Conservation (phyloP, 64 coral and sea anemone species). For the Cladopsammia gracilis region DNA sequence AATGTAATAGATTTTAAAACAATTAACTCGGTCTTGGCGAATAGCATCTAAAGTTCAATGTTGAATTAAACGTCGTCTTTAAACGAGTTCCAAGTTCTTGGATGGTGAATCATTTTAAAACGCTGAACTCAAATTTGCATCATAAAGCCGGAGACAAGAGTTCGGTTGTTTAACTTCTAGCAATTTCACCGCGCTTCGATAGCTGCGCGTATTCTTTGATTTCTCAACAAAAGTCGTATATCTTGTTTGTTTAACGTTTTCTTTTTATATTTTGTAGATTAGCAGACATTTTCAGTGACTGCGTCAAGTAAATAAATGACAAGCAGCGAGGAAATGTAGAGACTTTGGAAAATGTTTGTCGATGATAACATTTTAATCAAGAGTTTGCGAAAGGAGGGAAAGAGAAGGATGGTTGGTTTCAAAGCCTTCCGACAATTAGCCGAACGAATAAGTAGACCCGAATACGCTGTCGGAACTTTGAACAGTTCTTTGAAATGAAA, state of each 20-base stretch:
- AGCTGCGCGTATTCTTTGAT: background rate
- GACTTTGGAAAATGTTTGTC: background rate
- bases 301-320: background rate
- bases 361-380: background rate
- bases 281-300: background rate
- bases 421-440: slow-evolving; percentile 52
- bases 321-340: background rate
- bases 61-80: background rate
- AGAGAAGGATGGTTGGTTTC: background rate
- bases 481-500: slow-evolving; percentile 44
- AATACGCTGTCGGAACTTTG: slow-evolving; percentile 38
- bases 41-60: background rate
- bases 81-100: background rate
- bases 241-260: slow-evolving; percentile 53
- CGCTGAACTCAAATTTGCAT: slow-evolving; percentile 15
- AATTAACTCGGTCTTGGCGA: background rate
- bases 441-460: background rate
- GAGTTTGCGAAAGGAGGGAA: background rate
- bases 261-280: slow-evolving; percentile 4
- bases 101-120: background rate
- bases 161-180: background rate
- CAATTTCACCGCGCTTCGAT: background rate
- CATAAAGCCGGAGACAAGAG: slow-evolving; percentile 10
- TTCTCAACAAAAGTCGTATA: background rate
- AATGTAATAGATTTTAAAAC: background rate